Evolutionary conservation across 2,797 vertebrate species (phyloP), one percentile per base, ranked within the genome.

Genomic region (Darevskia nairensis): DNA sequence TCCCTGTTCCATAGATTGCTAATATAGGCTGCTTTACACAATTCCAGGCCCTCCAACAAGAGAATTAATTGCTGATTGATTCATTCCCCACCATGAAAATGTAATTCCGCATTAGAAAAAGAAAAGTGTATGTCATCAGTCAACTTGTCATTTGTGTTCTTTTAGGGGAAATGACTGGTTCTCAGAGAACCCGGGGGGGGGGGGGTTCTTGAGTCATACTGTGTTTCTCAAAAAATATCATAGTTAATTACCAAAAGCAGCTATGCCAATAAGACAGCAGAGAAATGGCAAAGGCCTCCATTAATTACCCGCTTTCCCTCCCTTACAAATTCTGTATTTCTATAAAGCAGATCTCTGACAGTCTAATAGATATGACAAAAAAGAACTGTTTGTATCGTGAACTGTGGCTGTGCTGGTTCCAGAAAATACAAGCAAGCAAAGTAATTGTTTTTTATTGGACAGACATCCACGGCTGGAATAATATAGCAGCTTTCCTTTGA

Each of bases 71-170:
- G 9, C 25, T 19, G n/a, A 68, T 77, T 83, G 89, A 87, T 87
- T 93, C 86, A 69, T 90, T 86, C 8, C 17, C 46, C 39, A 29
- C 0, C 87, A 75, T 89, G 69, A 92, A 76, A 68, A 81, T 75
- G 13, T 82, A 86, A 29, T 59, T 81, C 61, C 76, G 50, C 91
- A 88, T 93, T 92, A 77, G 86, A 90, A 88, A 2, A 89, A 1
- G 3, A 89, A 69, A 82, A 92, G 71, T 44, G 32, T 7, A 89
- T 90, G 89, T 90, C 91, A 92, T 90, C 89, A 94, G 92, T 93
- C 90, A 93, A 92, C 91, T 82, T 95, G 92, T 92, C 89, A 94
- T 90, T 91, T 88, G 85, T 39, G 88, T 94, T 90, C 64, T 44
- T 92, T 85, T 93, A 75, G 89, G 80, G 74, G 90, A 91, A 86